phyloP scores from a whole-genome alignment of 2,113 vertebrate genomes.

The Hymenochirus boettgeri region DNA sequence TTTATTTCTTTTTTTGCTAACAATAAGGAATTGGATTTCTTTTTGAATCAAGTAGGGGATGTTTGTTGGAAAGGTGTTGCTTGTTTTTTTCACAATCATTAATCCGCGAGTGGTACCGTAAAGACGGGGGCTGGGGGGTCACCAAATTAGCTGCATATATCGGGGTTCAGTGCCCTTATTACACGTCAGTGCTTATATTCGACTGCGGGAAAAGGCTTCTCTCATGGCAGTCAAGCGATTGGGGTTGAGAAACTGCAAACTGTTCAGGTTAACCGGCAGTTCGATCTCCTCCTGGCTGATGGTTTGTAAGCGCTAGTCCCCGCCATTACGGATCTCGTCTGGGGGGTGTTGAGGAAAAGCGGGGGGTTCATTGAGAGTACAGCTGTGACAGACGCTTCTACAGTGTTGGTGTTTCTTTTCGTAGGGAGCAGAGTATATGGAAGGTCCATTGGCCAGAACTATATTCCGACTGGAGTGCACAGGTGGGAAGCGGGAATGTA shows the following conservation, averaged over 20 bases:
- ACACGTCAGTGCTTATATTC: slow-evolving; percentile 96
- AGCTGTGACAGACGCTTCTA: slow-evolving; percentile 79
- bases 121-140: background rate
- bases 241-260: slow-evolving; percentile 83
- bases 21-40: background rate
- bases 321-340: slow-evolving; percentile 76
- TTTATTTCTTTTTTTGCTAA: too few relatives aligned
- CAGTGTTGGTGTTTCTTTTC: slow-evolving; percentile 68
- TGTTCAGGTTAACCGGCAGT: slow-evolving; percentile 65
- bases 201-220: slow-evolving; percentile 89
- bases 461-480: slow-evolving; percentile 86
- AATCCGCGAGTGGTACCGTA: background rate
- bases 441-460: slow-evolving; percentile 83
- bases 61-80: too few relatives aligned
- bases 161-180: slow-evolving; percentile 51
- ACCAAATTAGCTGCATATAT: too few relatives aligned
- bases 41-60: too few relatives aligned
- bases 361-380: slow-evolving; percentile 77
- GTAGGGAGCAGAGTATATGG: slow-evolving; percentile 75
- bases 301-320: slow-evolving; percentile 74
- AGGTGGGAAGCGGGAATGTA: slow-evolving; percentile 81
- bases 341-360: slow-evolving; percentile 83
- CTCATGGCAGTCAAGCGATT: slow-evolving; percentile 89
- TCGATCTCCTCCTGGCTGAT: slow-evolving; percentile 82
- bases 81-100: too few relatives aligned